Conservation (phyloP, 1,140 invertebrate genomes). For the Sminthurinus signatus region DNA sequence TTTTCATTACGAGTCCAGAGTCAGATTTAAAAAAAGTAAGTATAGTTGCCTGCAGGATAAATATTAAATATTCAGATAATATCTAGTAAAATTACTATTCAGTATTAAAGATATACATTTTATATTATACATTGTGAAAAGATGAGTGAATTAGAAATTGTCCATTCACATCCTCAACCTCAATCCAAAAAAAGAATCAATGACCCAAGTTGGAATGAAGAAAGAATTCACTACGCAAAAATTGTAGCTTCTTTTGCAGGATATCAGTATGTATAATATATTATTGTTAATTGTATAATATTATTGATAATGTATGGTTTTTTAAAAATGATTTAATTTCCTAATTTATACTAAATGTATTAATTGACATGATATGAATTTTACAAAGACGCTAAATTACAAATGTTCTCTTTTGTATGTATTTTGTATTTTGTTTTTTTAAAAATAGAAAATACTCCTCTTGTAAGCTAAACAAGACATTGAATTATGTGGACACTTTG, state of each 20-base stretch:
- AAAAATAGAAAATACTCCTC: conserved; percentile 46
- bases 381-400: too few species aligned
- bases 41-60: too few species aligned
- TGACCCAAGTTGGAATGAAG: conserved; percentile 47
- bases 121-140: too few species aligned
- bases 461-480: conserved; percentile 61
- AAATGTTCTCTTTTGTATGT: conserved; percentile 34
- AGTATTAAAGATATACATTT: too few species aligned
- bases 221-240: conserved; percentile 67
- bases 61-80: too few species aligned
- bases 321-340: conserved; percentile 41
- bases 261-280: conserved; percentile 59
- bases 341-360: conserved; percentile 9
- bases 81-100: too few species aligned
- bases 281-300: neutral
- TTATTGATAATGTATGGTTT: neutral
- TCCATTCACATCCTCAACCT: too few species aligned
- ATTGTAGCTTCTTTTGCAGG: conserved; percentile 71
- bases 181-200: neutral
- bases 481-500: conserved; percentile 66
- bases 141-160: too few species aligned
- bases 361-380: conserved; percentile 18
- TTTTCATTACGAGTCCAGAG: too few species aligned
- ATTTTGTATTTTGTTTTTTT: conserved; percentile 18
- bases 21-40: too few species aligned